Evolutionary conservation across 1,140 invertebrate genomes (phyloP), one percentile per base, ranked within the genome.

Genomic region (Pseudomyrmex gracilis): DNA sequence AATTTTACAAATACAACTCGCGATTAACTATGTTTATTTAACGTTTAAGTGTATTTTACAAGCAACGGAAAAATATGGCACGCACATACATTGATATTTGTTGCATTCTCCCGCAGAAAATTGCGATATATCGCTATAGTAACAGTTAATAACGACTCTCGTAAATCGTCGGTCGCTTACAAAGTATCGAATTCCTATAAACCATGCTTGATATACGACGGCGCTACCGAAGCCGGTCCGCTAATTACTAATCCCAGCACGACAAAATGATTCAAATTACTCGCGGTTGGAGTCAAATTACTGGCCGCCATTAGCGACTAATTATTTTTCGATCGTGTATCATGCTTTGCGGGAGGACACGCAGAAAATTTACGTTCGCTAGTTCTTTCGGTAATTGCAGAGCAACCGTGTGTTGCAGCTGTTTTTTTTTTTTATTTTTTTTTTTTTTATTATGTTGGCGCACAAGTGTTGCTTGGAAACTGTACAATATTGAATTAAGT

Each of bases 321-420:
- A 88, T 88, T 88, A 88, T 80, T 17, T 57, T 60, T 84, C 85
- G 73, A 87, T 87, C 86, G 66, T 55, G 74, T 47, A 80, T 84
- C 58, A 64, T 34, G 24, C 55, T 45, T 86, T 24, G 64, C 55
- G 63, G 55, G 49, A 13, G 80, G 60, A 87, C 24, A 47, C 55
- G 17, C 5, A 49, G 34, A 66, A 84, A 87, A 87, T 84, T 87
- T 87, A 78, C 80, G 80, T 68, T 64, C 13, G 12, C 43, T n/a
- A 57, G 55, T 73, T 71, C 55, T 51, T 57, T 17, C 66, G 85
- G 83, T 87, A 87, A 87, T 87, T 87, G 78, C 71, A 55, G 47
- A 34, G 51, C 74, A 45, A 57, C 20, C 66, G 12, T 71, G 66
- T 87, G 47, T 43, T 43, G 20, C 85, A 86, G 71, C 85, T 87